Conservation (phyloP, 1,140 invertebrate genomes). For the Drosophila arizonae region DNA sequence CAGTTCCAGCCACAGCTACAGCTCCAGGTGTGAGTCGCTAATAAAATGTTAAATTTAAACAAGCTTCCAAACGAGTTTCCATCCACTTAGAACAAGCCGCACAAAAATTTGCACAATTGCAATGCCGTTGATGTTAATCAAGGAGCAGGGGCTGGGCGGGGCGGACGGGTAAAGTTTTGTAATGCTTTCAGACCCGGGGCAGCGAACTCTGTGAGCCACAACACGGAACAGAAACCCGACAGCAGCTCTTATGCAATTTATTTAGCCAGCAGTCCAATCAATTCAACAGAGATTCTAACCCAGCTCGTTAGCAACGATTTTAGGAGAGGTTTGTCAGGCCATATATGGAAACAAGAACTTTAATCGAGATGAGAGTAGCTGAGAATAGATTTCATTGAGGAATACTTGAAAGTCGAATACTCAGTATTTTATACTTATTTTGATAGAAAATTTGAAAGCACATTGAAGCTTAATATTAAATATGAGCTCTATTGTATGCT, state of each 20-base stretch:
- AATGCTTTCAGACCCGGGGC: slow-evolving; percentile 23
- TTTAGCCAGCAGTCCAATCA: slow-evolving; percentile 6
- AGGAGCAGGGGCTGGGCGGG: background rate
- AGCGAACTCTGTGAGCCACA: slow-evolving; percentile 48
- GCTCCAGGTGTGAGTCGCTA: slow-evolving; percentile 56
- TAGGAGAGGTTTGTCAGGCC: background rate
- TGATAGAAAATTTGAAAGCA: too few relatives aligned
- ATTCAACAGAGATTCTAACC: slow-evolving; percentile 12
- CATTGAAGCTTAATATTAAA: too few relatives aligned
- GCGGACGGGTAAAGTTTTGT: slow-evolving; percentile 4
- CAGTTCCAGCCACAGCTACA: slow-evolving; percentile 3
- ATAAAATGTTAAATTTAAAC: slow-evolving; percentile 66
- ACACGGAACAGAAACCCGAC: slow-evolving; percentile 4
- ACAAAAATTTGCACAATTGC: slow-evolving; percentile 70
- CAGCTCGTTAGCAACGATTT: slow-evolving; percentile 1
- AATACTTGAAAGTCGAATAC: background rate
- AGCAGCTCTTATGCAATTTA: slow-evolving; percentile 29
- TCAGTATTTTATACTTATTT: too few relatives aligned
- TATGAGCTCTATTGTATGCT: too few relatives aligned
- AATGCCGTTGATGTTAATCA: slow-evolving; percentile 25
- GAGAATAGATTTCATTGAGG: background rate
- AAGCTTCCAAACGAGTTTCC: slow-evolving; percentile 66
- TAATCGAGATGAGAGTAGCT: too few relatives aligned
- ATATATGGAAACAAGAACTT: background rate
- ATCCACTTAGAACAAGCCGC: slow-evolving; percentile 57